Evolutionary conservation across 23 tunicate genomes (phyloP).

Genomic region (Diplosoma virens): DNA sequence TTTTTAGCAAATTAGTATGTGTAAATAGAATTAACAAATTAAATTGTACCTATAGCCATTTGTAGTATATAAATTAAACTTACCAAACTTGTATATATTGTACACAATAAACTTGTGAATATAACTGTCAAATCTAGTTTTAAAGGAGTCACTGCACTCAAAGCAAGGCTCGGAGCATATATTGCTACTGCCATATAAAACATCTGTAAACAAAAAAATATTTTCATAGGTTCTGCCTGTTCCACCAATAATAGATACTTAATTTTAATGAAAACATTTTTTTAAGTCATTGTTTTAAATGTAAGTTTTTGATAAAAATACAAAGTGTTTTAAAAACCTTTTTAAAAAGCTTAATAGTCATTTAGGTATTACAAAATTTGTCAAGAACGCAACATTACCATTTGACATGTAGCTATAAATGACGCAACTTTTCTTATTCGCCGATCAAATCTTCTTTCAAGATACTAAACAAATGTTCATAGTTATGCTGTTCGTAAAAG

Average conservation of each 20-base stretch:
- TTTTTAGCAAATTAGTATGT: too few species aligned
- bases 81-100: slow-evolving; percentile 23
- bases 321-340: too few species aligned
- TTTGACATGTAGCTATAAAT: not conserved
- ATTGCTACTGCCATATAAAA: slow-evolving; percentile 33
- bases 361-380: too few species aligned
- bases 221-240: too few species aligned
- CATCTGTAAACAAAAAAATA: slow-evolving; percentile 8
- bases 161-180: slow-evolving; percentile 46
- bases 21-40: too few species aligned
- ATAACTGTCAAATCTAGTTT: slow-evolving; percentile 22
- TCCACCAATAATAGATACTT: too few species aligned
- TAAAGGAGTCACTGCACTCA: slow-evolving; percentile 61
- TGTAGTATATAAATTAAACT: not conserved
- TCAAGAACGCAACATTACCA: too few species aligned
- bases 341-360: too few species aligned
- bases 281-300: too few species aligned
- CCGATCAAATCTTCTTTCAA: slow-evolving; percentile 41
- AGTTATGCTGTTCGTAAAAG: too few species aligned
- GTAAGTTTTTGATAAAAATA: too few species aligned
- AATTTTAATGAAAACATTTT: too few species aligned
- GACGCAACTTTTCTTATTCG: slow-evolving; percentile 28
- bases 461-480: slow-evolving; percentile 20
- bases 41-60: not conserved
- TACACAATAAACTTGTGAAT: slow-evolving; percentile 36